A percentile compares a stretch with the other conserved stretches of the same genome.
Evolutionary conservation across 2,888 invertebrate species (phyloP).

Genomic region (Hemithea aestivaria): DNA sequence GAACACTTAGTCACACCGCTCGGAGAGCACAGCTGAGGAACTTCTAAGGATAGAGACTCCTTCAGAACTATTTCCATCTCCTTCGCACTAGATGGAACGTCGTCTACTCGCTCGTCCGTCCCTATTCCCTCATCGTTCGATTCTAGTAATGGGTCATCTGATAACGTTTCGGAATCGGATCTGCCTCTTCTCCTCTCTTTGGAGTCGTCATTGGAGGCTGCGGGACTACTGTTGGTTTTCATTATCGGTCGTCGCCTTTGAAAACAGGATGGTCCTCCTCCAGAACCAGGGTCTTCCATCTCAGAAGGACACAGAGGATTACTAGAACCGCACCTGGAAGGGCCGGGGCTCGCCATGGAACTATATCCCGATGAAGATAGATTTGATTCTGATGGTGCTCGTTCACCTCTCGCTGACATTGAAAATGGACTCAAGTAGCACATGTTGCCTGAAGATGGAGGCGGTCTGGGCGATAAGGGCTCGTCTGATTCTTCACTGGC

Average conservation of each 20-base stretch:
- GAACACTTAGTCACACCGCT: conserved; percentile 73
- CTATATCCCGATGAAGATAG: conserved; percentile 91
- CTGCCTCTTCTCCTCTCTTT: conserved; percentile 78
- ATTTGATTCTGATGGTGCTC: conserved; percentile 90
- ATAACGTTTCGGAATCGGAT: conserved; percentile 86
- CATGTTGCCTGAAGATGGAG: conserved; percentile 79
- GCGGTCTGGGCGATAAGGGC: conserved; percentile 81
- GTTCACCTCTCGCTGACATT: conserved; percentile 84
- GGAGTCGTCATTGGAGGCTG: conserved; percentile 62
- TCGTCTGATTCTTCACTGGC: conserved; percentile 90
- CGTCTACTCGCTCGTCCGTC: conserved; percentile 86
- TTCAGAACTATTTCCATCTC: conserved; percentile 74
- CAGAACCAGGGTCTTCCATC: conserved; percentile 85
- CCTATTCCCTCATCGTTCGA: conserved; percentile 89
- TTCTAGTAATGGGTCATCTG: conserved; percentile 84
- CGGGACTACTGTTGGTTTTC: conserved; percentile 78
- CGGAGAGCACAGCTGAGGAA: conserved; percentile 69
- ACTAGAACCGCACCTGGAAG: conserved; percentile 89
- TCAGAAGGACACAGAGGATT: conserved; percentile 88
- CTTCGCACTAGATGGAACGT: conserved; percentile 84
- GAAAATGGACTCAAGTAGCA: conserved; percentile 89
- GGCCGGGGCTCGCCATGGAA: conserved; percentile 91
- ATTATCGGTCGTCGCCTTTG: conserved; percentile 81
- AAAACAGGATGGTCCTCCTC: conserved; percentile 73
- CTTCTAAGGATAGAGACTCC: conserved; percentile 66